Conservation (phyloP, 2,113 vertebrate species). For the Notechis scutatus region DNA sequence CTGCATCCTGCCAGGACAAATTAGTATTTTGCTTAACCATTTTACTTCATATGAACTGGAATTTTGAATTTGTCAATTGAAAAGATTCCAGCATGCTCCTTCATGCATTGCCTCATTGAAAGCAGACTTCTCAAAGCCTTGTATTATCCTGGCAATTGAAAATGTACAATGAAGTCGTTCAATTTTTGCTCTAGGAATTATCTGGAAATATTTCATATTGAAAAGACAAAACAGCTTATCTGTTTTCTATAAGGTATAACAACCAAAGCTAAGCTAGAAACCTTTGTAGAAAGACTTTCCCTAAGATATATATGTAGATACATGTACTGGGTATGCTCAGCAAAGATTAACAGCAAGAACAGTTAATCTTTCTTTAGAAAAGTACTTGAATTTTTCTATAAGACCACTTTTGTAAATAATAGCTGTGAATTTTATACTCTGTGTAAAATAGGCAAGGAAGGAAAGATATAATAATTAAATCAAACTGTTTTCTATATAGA, state of each 20-base stretch:
- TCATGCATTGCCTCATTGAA: background rate
- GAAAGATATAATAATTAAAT: fast-evolving
- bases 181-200: background rate
- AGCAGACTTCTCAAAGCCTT: background rate
- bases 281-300: background rate
- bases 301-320: background rate
- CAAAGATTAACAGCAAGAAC: background rate
- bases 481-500: background rate
- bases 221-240: background rate
- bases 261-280: background rate
- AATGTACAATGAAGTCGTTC: background rate
- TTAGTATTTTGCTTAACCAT: background rate
- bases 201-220: background rate
- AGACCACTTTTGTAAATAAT: background rate
- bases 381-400: background rate
- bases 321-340: background rate
- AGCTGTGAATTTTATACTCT: background rate
- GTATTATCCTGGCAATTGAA: background rate
- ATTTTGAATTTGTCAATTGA: background rate
- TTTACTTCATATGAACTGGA: background rate
- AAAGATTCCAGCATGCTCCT: background rate
- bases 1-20: background rate
- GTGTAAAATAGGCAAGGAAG: background rate
- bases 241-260: background rate
- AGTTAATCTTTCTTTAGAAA: background rate